phyloP scores from a whole-genome alignment of 2,797 vertebrate species.

The Menidia menidia region DNA sequence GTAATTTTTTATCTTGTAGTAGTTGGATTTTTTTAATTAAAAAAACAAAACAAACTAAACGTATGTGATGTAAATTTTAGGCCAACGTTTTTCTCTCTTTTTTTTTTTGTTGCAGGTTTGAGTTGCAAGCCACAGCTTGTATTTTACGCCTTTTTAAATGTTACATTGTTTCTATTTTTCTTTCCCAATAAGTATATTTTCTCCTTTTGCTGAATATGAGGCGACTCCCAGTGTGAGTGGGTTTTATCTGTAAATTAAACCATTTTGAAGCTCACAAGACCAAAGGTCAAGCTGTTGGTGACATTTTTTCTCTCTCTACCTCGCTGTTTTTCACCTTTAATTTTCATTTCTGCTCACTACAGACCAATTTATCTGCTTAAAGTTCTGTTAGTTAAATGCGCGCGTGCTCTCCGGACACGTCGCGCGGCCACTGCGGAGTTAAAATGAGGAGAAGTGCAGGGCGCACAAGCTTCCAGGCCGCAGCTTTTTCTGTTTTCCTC shows the following conservation, averaged over 20 bases:
- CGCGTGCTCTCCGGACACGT: not conserved
- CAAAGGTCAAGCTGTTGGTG: slow-evolving; percentile 65
- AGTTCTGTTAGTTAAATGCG: not conserved
- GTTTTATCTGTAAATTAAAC: slow-evolving; percentile 8
- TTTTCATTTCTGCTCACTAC: not conserved
- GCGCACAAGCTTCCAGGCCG: slow-evolving; percentile 41
- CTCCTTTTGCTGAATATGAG: not conserved
- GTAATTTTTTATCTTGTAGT: not conserved
- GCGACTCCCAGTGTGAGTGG: too few relatives aligned
- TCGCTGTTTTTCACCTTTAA: not conserved
- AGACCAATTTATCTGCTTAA: not conserved
- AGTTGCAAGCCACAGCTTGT: not conserved
- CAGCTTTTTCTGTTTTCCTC: slow-evolving; percentile 8
- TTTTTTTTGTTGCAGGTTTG: not conserved
- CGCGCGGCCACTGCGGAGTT: slow-evolving; percentile 53
- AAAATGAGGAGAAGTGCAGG: slow-evolving; percentile 44
- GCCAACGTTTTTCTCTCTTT: not conserved
- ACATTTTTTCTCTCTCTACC: slow-evolving; percentile 34
- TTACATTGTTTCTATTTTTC: not conserved
- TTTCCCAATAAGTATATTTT: not conserved
- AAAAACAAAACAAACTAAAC: too few relatives aligned
- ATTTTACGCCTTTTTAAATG: not conserved
- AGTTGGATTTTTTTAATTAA: too few relatives aligned
- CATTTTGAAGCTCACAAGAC: not conserved
- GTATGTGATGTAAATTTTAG: not conserved